Base-by-base conservation (phyloP, 2,113 vertebrate genomes). In the Onychorhynchus coronatus region DNA sequence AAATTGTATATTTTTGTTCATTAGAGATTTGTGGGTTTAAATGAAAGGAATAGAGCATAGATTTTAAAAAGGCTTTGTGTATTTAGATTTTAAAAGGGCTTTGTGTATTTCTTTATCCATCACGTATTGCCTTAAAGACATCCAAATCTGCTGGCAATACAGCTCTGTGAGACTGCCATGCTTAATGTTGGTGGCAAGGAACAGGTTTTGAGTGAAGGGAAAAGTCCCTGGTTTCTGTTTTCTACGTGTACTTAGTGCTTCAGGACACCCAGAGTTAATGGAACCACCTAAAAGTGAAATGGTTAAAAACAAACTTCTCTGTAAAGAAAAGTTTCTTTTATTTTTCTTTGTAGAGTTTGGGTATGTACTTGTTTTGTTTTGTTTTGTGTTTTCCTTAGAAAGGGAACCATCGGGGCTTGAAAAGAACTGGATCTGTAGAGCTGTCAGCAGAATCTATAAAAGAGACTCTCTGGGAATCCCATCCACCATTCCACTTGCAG, bases 371-470 rank as follows among this genome's bases (percentile, higher is more conserved):
- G 58, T 81, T 85, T 88, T 95, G 86, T 72, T 87, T 67, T 85
- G 62, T 61, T 71, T 85, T 85, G 58, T 91, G 62, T 89, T 96
- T 91, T 91, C 39, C 73, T 93, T 49, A 79, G 79, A 68, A 44
- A 87, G 44, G 62, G 91, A 89, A 95, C 31, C 83, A 93, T 67
- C 63, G 1, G 77, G 84, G 91, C 89, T 93, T 95, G 93, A 95
- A 97, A 96, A 89, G 84, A 91, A 55, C 53, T 50, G 83, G 85
- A 95, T 93, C 92, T 91, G 90, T 92, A 72, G 88, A 93, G 77
- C 92, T 97, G 95, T 96, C 96, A 97, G 88, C 88, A 94, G 95
- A 95, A 92, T 96, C 86, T 91, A 55, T 95, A 89, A 96, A 95
- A 94, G 71, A 92, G 68, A 82, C 88, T 94, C 91, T 86, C 88